Percentiles rank a stretch among this genome's conserved stretches.
Conservation (phyloP, 92 coral and sea anemone species). For the Porites divaricata region DNA sequence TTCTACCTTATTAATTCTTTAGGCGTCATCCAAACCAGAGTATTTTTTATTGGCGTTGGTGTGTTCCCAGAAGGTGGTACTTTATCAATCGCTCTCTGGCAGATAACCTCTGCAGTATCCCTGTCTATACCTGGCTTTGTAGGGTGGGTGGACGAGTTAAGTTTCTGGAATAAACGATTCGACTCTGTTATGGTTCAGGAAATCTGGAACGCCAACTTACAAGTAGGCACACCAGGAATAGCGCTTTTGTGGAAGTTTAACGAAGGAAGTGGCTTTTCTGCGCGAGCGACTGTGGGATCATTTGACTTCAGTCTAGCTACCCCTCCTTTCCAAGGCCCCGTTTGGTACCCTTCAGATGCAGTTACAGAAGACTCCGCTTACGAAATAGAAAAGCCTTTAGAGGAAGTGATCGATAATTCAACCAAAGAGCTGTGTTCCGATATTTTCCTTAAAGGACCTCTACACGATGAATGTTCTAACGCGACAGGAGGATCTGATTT, state of each 20-base stretch:
- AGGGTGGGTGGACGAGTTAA: constrained; percentile 95
- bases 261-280: constrained; percentile 86
- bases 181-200: constrained; percentile 82
- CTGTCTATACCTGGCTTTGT: constrained; percentile 85
- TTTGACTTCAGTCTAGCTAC: constrained; percentile 73
- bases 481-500: constrained; percentile 76
- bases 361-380: constrained; percentile 44
- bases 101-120: constrained; percentile 60
- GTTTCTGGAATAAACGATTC: constrained; percentile 92
- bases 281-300: constrained; percentile 74
- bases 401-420: constrained; percentile 52
- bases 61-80: constrained; percentile 81
- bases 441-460: constrained; percentile 79
- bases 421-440: constrained; percentile 73
- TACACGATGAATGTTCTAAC: constrained; percentile 71
- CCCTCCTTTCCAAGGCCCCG: constrained; percentile 89
- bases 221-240: constrained; percentile 57
- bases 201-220: constrained; percentile 69
- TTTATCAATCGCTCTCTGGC: constrained; percentile 91
- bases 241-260: constrained; percentile 92
- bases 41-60: constrained; percentile 76
- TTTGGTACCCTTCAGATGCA: constrained; percentile 90
- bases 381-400: constrained; percentile 43
- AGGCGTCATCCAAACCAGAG: constrained; percentile 69
- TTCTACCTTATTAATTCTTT: constrained; percentile 73